Conservation (phyloP, 2,113 vertebrate genomes). For the Dolichallabes microphthalmus region DNA sequence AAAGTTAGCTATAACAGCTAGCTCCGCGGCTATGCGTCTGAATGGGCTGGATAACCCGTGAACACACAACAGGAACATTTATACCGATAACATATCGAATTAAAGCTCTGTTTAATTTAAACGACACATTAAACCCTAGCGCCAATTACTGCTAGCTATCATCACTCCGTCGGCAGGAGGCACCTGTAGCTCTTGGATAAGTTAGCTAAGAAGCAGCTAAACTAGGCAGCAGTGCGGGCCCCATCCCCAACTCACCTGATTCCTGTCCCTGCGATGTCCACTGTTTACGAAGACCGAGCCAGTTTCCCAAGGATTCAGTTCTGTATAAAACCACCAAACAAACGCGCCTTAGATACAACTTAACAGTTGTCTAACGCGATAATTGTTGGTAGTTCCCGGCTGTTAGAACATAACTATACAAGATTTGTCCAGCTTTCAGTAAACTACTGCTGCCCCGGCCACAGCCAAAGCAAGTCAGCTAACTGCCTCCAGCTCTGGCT, state of each 20-base stretch:
- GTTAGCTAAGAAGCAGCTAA: conserved; percentile 1
- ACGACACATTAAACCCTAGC: background rate
- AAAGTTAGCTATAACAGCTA: conserved; percentile 28
- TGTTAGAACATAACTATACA: background rate
- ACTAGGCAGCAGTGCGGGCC: conserved; percentile 55
- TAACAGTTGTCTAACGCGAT: background rate
- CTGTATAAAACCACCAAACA: background rate
- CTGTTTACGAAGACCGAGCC: conserved; percentile 30
- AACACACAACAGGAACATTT: background rate
- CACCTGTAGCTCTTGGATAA: conserved; percentile 56
- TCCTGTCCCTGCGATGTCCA: conserved; percentile 54
- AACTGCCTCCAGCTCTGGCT: conserved; percentile 39
- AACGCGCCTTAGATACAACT: background rate
- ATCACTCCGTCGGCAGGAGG: conserved; percentile 14
- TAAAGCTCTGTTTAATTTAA: background rate
- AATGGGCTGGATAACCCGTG: background rate
- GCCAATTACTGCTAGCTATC: background rate
- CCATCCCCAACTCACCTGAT: conserved; percentile 70
- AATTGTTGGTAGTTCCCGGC: background rate
- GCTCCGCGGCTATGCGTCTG: background rate
- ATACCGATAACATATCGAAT: background rate
- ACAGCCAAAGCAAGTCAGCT: conserved; percentile 59
- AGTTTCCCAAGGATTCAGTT: conserved; percentile 14
- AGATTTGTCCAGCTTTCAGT: conserved; percentile 31
- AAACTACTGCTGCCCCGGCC: conserved; percentile 47